Evolutionary conservation across 2,888 invertebrate genomes (phyloP).

Genomic region (Scaeva pyrastri): DNA sequence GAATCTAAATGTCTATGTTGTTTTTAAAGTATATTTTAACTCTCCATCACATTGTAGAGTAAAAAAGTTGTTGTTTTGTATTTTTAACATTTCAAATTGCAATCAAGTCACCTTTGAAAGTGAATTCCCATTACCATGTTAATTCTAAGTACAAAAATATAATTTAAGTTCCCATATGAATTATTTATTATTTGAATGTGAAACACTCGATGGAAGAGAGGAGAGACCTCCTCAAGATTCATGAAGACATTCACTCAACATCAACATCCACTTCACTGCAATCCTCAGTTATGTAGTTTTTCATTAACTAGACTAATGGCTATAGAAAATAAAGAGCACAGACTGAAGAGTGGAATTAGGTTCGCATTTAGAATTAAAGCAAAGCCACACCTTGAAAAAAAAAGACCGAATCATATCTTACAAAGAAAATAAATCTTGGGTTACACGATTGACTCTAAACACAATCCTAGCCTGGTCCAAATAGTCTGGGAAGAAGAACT

Average conservation of each 20-base stretch:
- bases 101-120: slow-evolving; percentile 38
- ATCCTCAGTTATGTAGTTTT: slow-evolving; percentile 1
- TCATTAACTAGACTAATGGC: slow-evolving; percentile 8
- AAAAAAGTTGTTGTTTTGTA: neutral
- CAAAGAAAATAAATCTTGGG: slow-evolving; percentile 16
- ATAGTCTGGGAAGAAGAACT: neutral
- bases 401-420: slow-evolving; percentile 18
- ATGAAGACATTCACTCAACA: slow-evolving; percentile 31
- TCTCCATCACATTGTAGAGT: neutral
- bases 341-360: neutral
- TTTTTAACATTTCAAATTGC: neutral
- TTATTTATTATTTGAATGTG: slow-evolving; percentile 47
- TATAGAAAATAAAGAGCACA: neutral
- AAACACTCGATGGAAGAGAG: slow-evolving; percentile 14
- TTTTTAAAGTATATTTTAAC: neutral
- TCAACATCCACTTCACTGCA: neutral
- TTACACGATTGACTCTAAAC: slow-evolving; percentile 5
- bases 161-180: slow-evolving; percentile 61
- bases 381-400: slow-evolving; percentile 32
- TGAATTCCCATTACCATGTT: slow-evolving; percentile 40
- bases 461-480: neutral
- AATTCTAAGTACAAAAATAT: slow-evolving; percentile 21
- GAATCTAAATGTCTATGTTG: neutral
- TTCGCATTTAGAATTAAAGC: slow-evolving; percentile 34
- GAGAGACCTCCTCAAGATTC: neutral